Evolutionary conservation across 2,797 vertebrate species (phyloP).

Genomic region (Leucoraja ocellata): DNA sequence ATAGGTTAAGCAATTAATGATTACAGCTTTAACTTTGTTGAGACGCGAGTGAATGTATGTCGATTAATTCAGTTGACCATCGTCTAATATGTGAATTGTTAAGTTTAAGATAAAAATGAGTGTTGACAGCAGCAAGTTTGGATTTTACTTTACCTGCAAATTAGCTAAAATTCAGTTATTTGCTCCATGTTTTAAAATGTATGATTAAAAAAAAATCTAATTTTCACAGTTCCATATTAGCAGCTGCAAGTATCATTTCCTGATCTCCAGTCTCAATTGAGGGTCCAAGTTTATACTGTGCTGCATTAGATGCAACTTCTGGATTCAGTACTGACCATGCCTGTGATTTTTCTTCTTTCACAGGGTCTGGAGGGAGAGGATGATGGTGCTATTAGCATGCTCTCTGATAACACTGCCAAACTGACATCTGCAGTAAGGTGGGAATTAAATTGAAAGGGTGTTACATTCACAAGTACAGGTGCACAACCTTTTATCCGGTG

Average conservation of each 20-base stretch:
- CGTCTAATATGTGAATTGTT: background rate
- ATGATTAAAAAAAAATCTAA: background rate
- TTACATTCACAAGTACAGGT: background rate
- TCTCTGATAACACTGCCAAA: conserved; percentile 96
- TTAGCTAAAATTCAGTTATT: background rate
- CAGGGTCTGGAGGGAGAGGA: conserved; percentile 90
- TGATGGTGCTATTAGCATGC: conserved; percentile 94
- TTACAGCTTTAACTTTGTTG: background rate
- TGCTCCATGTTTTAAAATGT: background rate
- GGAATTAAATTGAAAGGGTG: conserved; percentile 39
- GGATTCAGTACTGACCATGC: conserved; percentile 40
- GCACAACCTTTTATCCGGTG: no score
- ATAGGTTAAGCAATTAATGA: background rate
- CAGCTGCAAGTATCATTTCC: background rate
- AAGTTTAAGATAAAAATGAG: background rate
- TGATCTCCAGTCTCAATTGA: background rate
- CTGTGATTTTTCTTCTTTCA: conserved; percentile 39
- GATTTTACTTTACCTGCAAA: background rate
- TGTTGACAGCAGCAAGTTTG: background rate
- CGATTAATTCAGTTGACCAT: background rate
- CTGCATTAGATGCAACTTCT: background rate
- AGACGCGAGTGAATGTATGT: background rate
- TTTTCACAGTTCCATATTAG: background rate
- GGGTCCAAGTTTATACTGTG: background rate
- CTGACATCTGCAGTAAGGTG: conserved; percentile 95